Base-by-base conservation (phyloP, 2,113 vertebrate species). In the Stegastes partitus region DNA sequence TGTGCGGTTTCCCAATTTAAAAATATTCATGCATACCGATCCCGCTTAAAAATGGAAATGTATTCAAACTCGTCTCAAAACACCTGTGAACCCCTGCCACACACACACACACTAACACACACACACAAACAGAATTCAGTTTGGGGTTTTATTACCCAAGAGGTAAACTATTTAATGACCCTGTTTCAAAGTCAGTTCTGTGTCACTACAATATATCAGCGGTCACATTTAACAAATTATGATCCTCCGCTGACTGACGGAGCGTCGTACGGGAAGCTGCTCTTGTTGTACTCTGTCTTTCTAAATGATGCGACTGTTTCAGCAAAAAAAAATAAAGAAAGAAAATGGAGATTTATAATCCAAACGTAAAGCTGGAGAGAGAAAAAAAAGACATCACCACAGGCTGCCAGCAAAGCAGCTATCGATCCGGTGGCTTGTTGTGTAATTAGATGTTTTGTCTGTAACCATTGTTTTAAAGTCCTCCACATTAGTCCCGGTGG, bases 41-140 rank as follows among this genome's bases (percentile, higher is more conserved):
- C 78, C 81, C 57, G 53, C 69, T 88, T 89, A 88, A 90, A 92
- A 88, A 92, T 92, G 83, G 73, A 93, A 93, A 92, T 90, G 45
- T 92, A 93, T 92, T 93, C 89, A 68, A 69, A 80, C 73, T 89
- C 55, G 67, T 89, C 90, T 91, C 74, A 84, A 78, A 91, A 89
- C 90, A 93, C 92, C 88, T 91, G 90, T 91, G 92, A 92, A 92
- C 71, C 82, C 57, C 39, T 68, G 59, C 71, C 53, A 62, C 49
- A 71, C 68, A 67, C 51, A 71, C 62, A 65, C n/a, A 51, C 15
- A 34, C 51, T 23, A 21, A 72, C 62, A 72, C 44, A 66, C 65
- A 75, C 7, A 49, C 56, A 62, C 58, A 16, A 58, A 50, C 12
- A 65, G 59, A 77, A 42, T 68, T 77, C 59, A 68, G 47, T 68